Evolutionary conservation across 2,888 invertebrate species (phyloP).

Genomic region (Nomada fucata): DNA sequence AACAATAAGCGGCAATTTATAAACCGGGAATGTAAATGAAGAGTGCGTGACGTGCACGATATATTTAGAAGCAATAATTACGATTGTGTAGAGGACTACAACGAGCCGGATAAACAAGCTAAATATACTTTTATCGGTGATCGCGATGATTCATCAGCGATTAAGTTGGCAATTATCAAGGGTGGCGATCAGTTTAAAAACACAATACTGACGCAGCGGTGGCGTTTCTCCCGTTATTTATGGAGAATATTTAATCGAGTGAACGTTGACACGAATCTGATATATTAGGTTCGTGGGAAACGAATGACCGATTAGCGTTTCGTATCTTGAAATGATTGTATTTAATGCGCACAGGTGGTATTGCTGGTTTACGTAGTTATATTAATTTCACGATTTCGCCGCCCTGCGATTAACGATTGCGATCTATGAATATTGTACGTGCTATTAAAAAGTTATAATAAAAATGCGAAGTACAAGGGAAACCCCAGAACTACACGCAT

Average conservation of each 20-base stretch:
- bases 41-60: not conserved
- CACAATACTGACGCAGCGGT: no score
- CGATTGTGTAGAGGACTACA: not conserved
- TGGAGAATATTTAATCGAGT: constrained; percentile 3
- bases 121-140: not conserved
- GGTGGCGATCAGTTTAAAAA: not conserved
- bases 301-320: no score
- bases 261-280: not conserved
- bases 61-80: constrained; percentile 1
- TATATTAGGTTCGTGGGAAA: no score
- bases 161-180: not conserved
- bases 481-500: no score
- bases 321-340: no score
- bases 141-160: not conserved
- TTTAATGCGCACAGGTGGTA: no score
- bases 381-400: no score
- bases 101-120: not conserved
- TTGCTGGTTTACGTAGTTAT: no score
- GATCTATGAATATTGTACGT: no score
- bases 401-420: no score
- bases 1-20: constrained; percentile 3
- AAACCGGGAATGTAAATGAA: not conserved
- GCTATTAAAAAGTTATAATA: no score
- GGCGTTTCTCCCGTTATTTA: not conserved
- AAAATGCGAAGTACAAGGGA: no score